Evolutionary conservation across 2,888 invertebrate genomes (phyloP).

Genomic region (Troglohyphantes excavatus): DNA sequence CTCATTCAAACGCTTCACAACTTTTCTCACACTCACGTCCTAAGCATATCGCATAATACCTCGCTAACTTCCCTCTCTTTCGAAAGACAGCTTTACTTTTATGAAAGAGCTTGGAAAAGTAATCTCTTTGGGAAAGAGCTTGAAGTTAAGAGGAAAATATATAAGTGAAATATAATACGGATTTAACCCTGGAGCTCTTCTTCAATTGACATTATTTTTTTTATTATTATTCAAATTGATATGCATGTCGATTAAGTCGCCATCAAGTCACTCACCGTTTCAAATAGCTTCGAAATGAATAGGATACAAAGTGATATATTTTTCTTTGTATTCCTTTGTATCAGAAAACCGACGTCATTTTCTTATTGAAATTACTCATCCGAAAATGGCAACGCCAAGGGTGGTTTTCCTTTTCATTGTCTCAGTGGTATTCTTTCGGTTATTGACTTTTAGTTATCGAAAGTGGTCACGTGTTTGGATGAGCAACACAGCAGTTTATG

Average conservation of each 20-base stretch:
- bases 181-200: background rate
- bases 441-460: slow-evolving; percentile 29
- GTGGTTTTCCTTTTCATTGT: slow-evolving; percentile 24
- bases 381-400: background rate
- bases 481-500: too few relatives aligned
- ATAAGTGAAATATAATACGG: background rate
- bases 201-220: slow-evolving; percentile 1
- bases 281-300: slow-evolving; percentile 7
- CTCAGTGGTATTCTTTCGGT: slow-evolving; percentile 13
- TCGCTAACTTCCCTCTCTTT: background rate
- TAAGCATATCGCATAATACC: background rate
- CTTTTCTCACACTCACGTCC: background rate
- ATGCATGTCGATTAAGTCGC: background rate
- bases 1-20: background rate
- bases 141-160: background rate
- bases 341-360: background rate
- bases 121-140: background rate
- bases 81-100: background rate
- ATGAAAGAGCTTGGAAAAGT: background rate
- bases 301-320: background rate
- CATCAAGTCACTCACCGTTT: slow-evolving; percentile 16
- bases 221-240: background rate
- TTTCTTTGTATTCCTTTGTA: background rate
- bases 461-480: background rate
- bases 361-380: slow-evolving; percentile 2